Base-by-base conservation (phyloP, 2,888 invertebrate genomes). In the Sialis lutaria region DNA sequence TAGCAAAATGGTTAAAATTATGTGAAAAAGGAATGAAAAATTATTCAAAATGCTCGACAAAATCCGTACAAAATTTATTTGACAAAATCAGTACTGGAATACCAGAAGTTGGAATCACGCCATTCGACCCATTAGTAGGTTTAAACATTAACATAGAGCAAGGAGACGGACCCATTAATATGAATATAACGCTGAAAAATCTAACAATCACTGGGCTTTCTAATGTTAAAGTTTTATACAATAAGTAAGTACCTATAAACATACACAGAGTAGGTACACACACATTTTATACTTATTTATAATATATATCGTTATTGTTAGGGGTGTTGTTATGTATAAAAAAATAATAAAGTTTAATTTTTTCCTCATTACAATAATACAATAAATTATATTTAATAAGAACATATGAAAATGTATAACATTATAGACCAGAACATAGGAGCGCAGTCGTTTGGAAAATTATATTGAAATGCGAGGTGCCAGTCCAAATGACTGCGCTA, bases 1-100 rank as follows among this genome's bases (percentile, higher is more conserved):
- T 65, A 82, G 82, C 82, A 50, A 71, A 71, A 60, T 82, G 75
- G 63, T 73, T 82, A 53, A 73, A 74, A 55, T 76, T 79, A 55
- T 82, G 82, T 59, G 63, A 66, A 50, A 73, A 74, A 57, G 73
- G 73, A 53, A 74, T 77, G 55, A 74, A 73, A 40, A 68, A 72
- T 50, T 82, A 82, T 55, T 67, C 74, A 43, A 75, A 77, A 52
- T 82, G 82, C 57, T 81, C 81, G 2, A 74, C 73, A 7, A 63
- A 69, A 49, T 75, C 81, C 34, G 80, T 82, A 4, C 82, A 82
- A 60, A 67, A 69, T 49, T 57, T 82, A n/a, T 82, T 82, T 57
- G 66, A 74, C 55, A 72, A 74, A 52, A 64, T 75, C 53, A 67
- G 73, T 49, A 42, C 58, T 69, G 71, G 77, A 50, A 61, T 74